Evolutionary conservation across 1,140 invertebrate genomes (phyloP).

Genomic region (Trichomalopsis sarcophagae): DNA sequence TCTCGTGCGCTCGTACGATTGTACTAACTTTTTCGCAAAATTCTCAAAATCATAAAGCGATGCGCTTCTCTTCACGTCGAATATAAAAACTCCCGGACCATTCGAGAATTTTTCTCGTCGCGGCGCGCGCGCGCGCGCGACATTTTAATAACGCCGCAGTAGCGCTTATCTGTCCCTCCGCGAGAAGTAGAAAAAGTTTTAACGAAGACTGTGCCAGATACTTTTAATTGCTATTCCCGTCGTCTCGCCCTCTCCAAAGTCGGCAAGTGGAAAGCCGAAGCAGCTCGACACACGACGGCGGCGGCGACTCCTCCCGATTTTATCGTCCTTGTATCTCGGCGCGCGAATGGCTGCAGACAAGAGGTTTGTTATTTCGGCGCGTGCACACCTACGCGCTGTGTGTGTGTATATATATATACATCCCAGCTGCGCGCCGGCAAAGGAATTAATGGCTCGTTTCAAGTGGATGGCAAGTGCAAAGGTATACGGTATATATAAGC

Average conservation of each 20-base stretch:
- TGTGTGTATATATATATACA: too few species aligned
- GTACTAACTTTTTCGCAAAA: too few species aligned
- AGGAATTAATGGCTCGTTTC: slow-evolving; percentile 69
- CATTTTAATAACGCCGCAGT: slow-evolving; percentile 71
- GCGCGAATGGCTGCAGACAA: slow-evolving; percentile 66
- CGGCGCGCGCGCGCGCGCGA: slow-evolving; percentile 62
- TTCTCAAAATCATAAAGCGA: not conserved
- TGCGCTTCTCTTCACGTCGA: not conserved
- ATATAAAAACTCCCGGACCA: not conserved
- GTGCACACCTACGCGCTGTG: slow-evolving; percentile 54
- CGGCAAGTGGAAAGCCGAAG: slow-evolving; percentile 58
- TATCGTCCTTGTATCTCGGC: slow-evolving; percentile 71
- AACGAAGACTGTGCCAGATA: slow-evolving; percentile 74
- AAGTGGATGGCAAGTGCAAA: slow-evolving; percentile 44
- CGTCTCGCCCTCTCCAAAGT: slow-evolving; percentile 54
- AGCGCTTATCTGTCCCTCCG: not conserved
- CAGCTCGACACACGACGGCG: slow-evolving; percentile 34
- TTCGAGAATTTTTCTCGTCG: not conserved
- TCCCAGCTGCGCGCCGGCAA: slow-evolving; percentile 52
- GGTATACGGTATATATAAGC: not conserved
- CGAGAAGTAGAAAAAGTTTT: slow-evolving; percentile 70
- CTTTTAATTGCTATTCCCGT: slow-evolving; percentile 74
- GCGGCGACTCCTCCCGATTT: slow-evolving; percentile 67
- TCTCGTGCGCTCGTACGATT: too few species aligned
- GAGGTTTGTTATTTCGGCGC: slow-evolving; percentile 72